A percentile compares a stretch with the other conserved stretches of the same genome.
phyloP scores from a whole-genome alignment of 2,888 invertebrate species.

The Dorcus hopei region DNA sequence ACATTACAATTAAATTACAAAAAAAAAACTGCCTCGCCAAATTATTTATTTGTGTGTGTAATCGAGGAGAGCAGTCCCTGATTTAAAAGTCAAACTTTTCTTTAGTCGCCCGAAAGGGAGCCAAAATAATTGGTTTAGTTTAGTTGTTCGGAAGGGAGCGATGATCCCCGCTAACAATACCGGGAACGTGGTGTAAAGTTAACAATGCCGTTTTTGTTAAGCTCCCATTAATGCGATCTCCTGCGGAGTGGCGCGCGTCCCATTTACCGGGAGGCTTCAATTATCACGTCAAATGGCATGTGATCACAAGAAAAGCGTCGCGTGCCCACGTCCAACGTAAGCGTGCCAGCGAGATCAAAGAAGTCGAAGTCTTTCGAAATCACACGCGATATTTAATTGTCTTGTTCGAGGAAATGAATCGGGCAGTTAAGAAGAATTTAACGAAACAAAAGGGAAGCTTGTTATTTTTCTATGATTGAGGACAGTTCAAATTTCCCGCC shows the following conservation, averaged over 20 bases:
- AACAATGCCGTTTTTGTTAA: conserved; percentile 20
- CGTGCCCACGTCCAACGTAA: conserved; percentile 3
- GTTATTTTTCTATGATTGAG: no score
- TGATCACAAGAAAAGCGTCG: conserved; percentile 18
- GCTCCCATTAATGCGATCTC: conserved; percentile 22
- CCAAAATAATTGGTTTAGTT: conserved; percentile 24
- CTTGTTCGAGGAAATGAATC: not conserved
- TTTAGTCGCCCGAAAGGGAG: not conserved
- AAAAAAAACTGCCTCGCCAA: no score
- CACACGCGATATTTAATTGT: not conserved
- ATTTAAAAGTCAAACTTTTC: conserved; percentile 5
- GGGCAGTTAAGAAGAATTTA: no score
- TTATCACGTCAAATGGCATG: conserved; percentile 28
- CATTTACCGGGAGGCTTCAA: conserved; percentile 23
- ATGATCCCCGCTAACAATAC: conserved; percentile 17
- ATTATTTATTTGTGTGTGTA: no score
- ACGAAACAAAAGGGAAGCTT: no score
- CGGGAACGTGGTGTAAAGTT: conserved; percentile 21
- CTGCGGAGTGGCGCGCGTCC: conserved; percentile 22
- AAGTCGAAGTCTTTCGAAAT: not conserved
- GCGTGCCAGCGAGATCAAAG: not conserved
- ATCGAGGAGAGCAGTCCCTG: not conserved
- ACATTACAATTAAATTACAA: no score
- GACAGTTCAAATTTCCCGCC: no score
- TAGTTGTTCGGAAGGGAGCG: conserved; percentile 15